Evolutionary conservation across 2,797 vertebrate genomes (phyloP).

Genomic region (Orientallactaga sibirica): DNA sequence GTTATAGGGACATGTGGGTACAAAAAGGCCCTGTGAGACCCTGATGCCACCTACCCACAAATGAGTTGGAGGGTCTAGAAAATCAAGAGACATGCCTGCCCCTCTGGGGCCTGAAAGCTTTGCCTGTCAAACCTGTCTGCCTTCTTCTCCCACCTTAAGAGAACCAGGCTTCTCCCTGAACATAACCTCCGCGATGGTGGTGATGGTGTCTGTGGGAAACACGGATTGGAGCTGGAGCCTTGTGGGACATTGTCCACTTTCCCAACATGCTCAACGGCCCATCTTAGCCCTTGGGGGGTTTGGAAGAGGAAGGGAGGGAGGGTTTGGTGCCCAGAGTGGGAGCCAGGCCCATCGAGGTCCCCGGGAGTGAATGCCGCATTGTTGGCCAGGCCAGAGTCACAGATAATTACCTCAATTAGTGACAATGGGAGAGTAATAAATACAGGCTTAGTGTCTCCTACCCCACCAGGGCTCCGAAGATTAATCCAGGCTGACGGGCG

Average conservation of each 20-base stretch:
- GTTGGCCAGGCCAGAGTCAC: conserved; percentile 99
- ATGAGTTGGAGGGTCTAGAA: neutral
- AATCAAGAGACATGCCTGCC: neutral
- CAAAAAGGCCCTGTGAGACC: neutral
- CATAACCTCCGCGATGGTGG: neutral
- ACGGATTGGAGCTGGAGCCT: conserved; percentile 32
- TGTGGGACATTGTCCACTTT: conserved; percentile 80
- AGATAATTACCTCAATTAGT: conserved; percentile 99
- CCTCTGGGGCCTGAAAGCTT: neutral
- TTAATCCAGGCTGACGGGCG: conserved; percentile 94
- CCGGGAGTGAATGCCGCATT: conserved; percentile 91
- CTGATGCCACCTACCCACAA: neutral
- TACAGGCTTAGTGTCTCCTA: conserved; percentile 99
- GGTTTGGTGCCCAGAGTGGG: conserved; percentile 79
- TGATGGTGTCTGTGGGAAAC: conserved; percentile 3
- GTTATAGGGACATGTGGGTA: no score
- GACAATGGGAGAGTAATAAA: conserved; percentile 99
- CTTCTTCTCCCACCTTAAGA: neutral
- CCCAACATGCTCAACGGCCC: conserved; percentile 82
- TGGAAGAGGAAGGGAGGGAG: conserved; percentile 79
- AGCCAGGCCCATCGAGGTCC: conserved; percentile 82
- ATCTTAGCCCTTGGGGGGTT: conserved; percentile 78
- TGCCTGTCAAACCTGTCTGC: neutral
- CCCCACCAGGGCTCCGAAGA: conserved; percentile 98
- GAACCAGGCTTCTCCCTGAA: neutral